These are phyloP conservation scores for Anthrax anthrax DNA, from an alignment of 2,888 invertebrate species.

Conservation along the genomic window DNA sequence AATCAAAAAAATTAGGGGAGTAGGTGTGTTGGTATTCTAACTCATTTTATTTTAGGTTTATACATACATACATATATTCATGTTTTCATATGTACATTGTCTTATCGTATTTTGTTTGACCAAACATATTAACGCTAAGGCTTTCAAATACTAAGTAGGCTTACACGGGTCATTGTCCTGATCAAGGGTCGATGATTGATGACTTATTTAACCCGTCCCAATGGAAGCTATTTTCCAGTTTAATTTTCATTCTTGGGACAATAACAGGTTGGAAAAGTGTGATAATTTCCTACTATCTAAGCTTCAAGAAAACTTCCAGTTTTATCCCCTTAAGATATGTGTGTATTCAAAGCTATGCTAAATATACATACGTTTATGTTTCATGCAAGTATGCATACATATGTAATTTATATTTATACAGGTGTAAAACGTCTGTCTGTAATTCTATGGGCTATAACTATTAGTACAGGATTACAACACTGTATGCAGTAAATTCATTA, in stretches of 20 bases:
- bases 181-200: background rate
- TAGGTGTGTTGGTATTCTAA: too few species aligned
- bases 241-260: background rate
- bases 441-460: too few species aligned
- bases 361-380: too few species aligned
- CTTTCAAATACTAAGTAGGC: background rate
- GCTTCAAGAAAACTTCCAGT: background rate
- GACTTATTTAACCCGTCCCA: background rate
- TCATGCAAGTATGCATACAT: too few species aligned
- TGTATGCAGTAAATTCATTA: too few species aligned
- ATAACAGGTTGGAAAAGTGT: background rate
- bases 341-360: background rate
- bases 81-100: too few species aligned
- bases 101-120: background rate
- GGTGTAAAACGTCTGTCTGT: too few species aligned
- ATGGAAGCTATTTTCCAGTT: background rate
- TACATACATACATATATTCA: too few species aligned
- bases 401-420: too few species aligned
- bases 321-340: background rate
- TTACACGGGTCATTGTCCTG: background rate
- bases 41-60: too few species aligned
- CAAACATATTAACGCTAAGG: background rate
- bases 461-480: too few species aligned
- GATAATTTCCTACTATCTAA: background rate
- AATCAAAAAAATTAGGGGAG: too few species aligned